phyloP scores from a whole-genome alignment of 2,888 invertebrate genomes.

The Anoplius nigerrimus region DNA sequence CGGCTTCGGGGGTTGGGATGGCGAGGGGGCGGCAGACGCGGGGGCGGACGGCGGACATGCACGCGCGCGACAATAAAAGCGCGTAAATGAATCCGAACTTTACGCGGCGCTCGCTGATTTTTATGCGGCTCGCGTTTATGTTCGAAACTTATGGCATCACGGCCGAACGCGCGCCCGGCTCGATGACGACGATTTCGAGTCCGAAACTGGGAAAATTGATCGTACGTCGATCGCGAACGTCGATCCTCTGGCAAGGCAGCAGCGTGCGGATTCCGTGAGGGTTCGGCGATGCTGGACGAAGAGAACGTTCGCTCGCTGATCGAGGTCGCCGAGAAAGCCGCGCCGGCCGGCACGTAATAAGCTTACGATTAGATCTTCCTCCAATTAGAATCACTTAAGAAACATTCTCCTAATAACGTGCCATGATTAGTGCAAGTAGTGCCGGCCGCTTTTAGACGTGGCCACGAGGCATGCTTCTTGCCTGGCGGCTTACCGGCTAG shows the following conservation, averaged over 20 bases:
- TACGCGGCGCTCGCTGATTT: conserved; percentile 15
- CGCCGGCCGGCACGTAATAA: conserved; percentile 36
- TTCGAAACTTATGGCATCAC: background rate
- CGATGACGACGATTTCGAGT: too few species aligned
- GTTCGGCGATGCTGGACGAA: background rate
- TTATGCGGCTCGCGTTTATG: conserved; percentile 25
- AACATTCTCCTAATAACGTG: conserved; percentile 59
- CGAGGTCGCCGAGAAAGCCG: background rate
- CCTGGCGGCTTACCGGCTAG: too few species aligned
- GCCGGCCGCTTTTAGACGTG: conserved; percentile 24
- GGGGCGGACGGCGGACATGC: conserved; percentile 1
- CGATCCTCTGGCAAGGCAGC: too few species aligned
- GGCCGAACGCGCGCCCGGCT: too few species aligned
- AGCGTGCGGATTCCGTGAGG: too few species aligned
- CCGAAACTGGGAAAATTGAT: too few species aligned
- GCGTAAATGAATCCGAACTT: conserved; percentile 14
- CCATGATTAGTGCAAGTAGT: conserved; percentile 59
- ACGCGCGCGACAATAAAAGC: conserved; percentile 32
- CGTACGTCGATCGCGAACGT: too few species aligned
- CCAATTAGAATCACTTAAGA: conserved; percentile 64
- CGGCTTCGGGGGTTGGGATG: too few species aligned
- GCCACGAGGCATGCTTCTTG: conserved; percentile 4
- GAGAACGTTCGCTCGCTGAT: too few species aligned
- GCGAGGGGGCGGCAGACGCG: too few species aligned
- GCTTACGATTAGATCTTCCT: conserved; percentile 65